Conservation (phyloP, 2,888 invertebrate genomes). For the Allygus modestus region DNA sequence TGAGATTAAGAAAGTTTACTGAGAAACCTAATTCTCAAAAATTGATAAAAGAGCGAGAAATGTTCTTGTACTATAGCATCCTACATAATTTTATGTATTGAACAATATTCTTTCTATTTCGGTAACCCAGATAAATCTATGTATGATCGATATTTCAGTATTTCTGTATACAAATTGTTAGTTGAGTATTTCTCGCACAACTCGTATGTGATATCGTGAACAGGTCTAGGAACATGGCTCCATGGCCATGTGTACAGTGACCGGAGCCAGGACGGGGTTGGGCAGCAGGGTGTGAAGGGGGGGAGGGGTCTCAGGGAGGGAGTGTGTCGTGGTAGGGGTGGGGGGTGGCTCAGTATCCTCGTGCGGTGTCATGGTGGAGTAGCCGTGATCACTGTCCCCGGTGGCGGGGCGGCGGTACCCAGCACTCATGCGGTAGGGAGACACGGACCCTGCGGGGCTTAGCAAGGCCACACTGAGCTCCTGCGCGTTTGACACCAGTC, state of each 20-base stretch:
- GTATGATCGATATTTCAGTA: too few relatives aligned
- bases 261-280: slow-evolving; percentile 86
- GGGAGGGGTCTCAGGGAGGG: slow-evolving; percentile 85
- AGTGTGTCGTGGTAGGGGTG: slow-evolving; percentile 81
- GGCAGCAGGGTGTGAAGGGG: slow-evolving; percentile 74
- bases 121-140: too few relatives aligned
- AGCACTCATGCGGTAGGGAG: slow-evolving; percentile 92
- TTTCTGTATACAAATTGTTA: too few relatives aligned
- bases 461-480: slow-evolving; percentile 58
- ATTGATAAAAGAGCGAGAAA: too few relatives aligned
- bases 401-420: slow-evolving; percentile 87
- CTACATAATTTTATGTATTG: too few relatives aligned
- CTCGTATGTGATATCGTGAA: background rate
- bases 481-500: slow-evolving; percentile 55
- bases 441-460: slow-evolving; percentile 80
- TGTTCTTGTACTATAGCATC: too few relatives aligned
- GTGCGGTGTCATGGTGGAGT: slow-evolving; percentile 95
- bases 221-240: slow-evolving; percentile 17
- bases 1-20: too few relatives aligned
- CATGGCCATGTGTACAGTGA: slow-evolving; percentile 92
- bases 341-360: slow-evolving; percentile 92
- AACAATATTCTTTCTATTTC: too few relatives aligned
- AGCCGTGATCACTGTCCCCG: slow-evolving; percentile 95
- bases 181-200: too few relatives aligned
- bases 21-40: too few relatives aligned